Percentiles rank a stretch among this genome's conserved stretches.
phyloP scores from a whole-genome alignment of 2,888 invertebrate genomes.

The Lypha dubia region DNA sequence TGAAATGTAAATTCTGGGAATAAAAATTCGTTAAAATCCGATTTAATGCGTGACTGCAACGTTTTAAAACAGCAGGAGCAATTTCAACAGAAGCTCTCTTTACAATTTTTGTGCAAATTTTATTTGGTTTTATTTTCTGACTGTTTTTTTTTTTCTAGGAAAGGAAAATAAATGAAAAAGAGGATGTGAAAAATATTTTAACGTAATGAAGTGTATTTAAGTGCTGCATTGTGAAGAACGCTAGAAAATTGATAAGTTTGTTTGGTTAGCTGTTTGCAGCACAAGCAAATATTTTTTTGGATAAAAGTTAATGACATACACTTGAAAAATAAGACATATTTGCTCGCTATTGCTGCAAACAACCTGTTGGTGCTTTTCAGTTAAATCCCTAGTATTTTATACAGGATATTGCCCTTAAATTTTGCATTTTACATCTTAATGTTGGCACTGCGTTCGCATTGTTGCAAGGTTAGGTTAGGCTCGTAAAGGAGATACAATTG shows the following conservation, averaged over 20 bases:
- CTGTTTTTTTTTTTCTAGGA: background rate
- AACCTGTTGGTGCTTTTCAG: too few relatives aligned
- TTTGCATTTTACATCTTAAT: too few relatives aligned
- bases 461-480: too few relatives aligned
- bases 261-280: conserved; percentile 12
- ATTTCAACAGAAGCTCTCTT: conserved; percentile 13
- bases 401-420: too few relatives aligned
- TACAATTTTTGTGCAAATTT: conserved; percentile 13
- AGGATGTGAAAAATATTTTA: conserved; percentile 51
- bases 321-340: background rate
- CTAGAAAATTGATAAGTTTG: conserved; percentile 52
- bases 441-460: too few relatives aligned
- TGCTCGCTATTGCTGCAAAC: too few relatives aligned
- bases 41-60: conserved; percentile 71
- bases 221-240: conserved; percentile 55
- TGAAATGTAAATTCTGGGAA: conserved; percentile 41
- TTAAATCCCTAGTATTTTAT: too few relatives aligned
- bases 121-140: too few relatives aligned
- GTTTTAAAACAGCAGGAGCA: conserved; percentile 51
- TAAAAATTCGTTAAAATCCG: conserved; percentile 59
- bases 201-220: conserved; percentile 69
- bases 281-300: conserved; percentile 13
- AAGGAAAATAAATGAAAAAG: background rate
- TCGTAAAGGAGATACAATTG: too few relatives aligned
- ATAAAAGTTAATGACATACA: conserved; percentile 9